phyloP scores from a whole-genome alignment of 1,140 invertebrate genomes.

The Leptestheria dahalacensis region DNA sequence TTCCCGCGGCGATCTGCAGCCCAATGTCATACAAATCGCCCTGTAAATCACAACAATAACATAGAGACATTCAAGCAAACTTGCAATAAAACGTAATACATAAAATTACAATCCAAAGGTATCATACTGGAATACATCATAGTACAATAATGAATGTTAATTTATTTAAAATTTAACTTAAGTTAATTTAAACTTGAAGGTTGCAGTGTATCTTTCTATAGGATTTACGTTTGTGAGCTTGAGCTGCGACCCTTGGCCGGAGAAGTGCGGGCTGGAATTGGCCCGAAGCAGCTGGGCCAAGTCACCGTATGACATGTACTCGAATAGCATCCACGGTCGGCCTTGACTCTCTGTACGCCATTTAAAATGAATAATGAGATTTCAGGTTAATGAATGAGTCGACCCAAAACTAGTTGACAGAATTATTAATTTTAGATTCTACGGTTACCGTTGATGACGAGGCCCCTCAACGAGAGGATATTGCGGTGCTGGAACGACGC shows the following conservation, averaged over 20 bases:
- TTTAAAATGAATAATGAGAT: too few relatives aligned
- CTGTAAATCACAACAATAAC: conserved; percentile 23
- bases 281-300: conserved; percentile 61
- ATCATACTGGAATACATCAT: too few relatives aligned
- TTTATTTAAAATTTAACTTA: too few relatives aligned
- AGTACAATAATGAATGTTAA: too few relatives aligned
- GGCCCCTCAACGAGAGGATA: conserved; percentile 66
- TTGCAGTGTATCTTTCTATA: too few relatives aligned
- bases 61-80: too few relatives aligned
- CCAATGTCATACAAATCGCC: conserved; percentile 45
- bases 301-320: conserved; percentile 81
- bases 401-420: not conserved
- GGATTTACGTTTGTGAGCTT: not conserved
- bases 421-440: not conserved
- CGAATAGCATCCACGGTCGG: conserved; percentile 82
- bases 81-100: too few relatives aligned
- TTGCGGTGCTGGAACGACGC: conserved; percentile 71
- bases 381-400: too few relatives aligned
- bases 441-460: conserved; percentile 60
- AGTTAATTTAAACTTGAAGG: too few relatives aligned
- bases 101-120: too few relatives aligned
- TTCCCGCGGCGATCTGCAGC: conserved; percentile 62
- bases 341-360: conserved; percentile 46
- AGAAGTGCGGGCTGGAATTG: not conserved
- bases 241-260: not conserved